A percentile compares a stretch with the other conserved stretches of the same genome.
Evolutionary conservation across 2,888 invertebrate species (phyloP).

Genomic region (Alcis repandata): DNA sequence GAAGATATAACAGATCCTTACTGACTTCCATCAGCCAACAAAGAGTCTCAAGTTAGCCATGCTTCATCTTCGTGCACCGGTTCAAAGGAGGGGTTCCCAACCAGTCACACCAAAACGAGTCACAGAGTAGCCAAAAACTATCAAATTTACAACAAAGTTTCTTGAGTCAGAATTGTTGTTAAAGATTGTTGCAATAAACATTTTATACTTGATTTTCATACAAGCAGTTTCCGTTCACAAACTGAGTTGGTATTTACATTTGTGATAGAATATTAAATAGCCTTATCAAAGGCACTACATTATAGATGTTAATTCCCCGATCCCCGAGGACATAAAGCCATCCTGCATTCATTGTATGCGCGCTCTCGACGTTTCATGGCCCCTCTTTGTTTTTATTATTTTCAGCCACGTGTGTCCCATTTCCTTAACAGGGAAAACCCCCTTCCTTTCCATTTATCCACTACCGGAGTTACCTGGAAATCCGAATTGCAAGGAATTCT

Average conservation of each 20-base stretch:
- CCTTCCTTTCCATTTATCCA: constrained; percentile 12
- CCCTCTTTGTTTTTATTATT: constrained; percentile 25
- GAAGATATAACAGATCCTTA: no score
- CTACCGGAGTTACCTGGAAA: constrained; percentile 2
- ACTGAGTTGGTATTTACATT: constrained; percentile 8
- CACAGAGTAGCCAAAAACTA: no score
- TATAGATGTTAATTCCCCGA: constrained; percentile 9
- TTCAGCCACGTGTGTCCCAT: constrained; percentile 19
- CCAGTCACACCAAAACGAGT: no score
- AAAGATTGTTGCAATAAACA: no score
- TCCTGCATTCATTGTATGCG: constrained; percentile 32
- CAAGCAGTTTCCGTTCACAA: neutral
- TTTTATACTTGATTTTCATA: neutral
- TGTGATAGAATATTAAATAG: constrained; percentile 8
- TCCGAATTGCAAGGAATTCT: neutral
- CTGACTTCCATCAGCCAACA: no score
- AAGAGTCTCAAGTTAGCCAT: no score
- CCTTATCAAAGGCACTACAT: constrained; percentile 6
- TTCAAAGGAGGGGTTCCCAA: no score
- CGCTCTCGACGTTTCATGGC: neutral
- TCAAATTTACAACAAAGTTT: no score
- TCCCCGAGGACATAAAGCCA: constrained; percentile 16
- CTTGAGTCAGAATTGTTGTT: no score
- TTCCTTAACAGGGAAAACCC: constrained; percentile 18
- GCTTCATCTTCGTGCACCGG: no score